Conservation (phyloP, 2,888 invertebrate genomes). For the Diloba caeruleocephala region DNA sequence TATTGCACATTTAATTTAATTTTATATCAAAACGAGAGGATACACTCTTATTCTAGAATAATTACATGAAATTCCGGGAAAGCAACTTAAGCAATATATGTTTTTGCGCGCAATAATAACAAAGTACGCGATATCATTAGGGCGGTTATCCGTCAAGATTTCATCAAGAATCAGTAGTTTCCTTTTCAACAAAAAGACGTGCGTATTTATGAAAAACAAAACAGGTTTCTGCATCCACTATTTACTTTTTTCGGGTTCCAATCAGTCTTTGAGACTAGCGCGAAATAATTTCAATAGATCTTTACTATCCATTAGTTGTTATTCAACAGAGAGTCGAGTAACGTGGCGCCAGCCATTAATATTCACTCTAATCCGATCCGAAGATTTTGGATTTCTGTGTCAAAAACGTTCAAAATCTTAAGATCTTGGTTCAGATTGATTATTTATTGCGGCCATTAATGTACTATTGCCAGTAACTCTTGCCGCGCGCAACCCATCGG, state of each 20-base stretch:
- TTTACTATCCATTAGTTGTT: too few relatives aligned
- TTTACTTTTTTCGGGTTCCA: too few relatives aligned
- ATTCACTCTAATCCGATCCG: too few relatives aligned
- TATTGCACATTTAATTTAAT: constrained; percentile 81
- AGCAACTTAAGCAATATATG: constrained; percentile 69
- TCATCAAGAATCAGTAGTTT: constrained; percentile 22
- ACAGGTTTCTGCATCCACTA: too few relatives aligned
- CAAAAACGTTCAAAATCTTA: too few relatives aligned
- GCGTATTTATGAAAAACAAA: too few relatives aligned
- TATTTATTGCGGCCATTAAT: too few relatives aligned
- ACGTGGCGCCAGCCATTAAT: too few relatives aligned
- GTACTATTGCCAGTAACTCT: constrained; percentile 1
- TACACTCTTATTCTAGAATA: constrained; percentile 64
- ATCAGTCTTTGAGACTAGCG: neutral
- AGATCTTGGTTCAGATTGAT: too few relatives aligned
- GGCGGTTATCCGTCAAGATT: constrained; percentile 7
- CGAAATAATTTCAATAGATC: neutral
- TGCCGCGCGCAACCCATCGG: constrained; percentile 8
- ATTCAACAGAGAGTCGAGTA: too few relatives aligned
- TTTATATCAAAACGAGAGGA: constrained; percentile 64
- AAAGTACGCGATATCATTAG: constrained; percentile 29
- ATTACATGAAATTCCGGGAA: constrained; percentile 61
- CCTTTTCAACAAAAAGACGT: too few relatives aligned
- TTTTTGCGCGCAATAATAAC: constrained; percentile 61
- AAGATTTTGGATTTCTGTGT: too few relatives aligned